Evolutionary conservation across 2,888 invertebrate genomes (phyloP), one percentile per base, ranked within the genome.

Genomic region (Antheraea assamensis): DNA sequence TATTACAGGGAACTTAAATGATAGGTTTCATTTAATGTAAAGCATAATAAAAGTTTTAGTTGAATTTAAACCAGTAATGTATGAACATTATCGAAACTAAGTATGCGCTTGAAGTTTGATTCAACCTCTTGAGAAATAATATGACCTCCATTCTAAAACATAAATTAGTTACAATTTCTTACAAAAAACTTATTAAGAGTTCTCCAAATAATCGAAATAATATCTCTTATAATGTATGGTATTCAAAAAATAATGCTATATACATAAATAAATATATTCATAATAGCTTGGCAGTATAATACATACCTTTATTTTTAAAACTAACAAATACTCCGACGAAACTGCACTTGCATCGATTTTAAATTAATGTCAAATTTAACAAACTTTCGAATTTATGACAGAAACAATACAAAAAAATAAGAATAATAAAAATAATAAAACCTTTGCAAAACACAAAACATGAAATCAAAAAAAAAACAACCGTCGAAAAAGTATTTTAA

Each of bases 231-330:
- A 24, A 10, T 8, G 10, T 24, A 58, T 13, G n/a, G 1, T 2
- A 58, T 52, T 52, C n/a, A n/a, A 52, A 52, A 52, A 52, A 52
- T 52, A 52, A 15, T 17, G 42, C 7, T 42, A 10, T 15, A 47
- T 47, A 47, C 2, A 47, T 47, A 47, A 47, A 49, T 49, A n/a
- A 0, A 55, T 55, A 24, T 13, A 58, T 24, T 58, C 10, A 13
- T 2, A 58, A 24, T n/a, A 58, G 3, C 21, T 21, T 7, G 8
- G 24, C 3, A 24, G 58, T 13, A 24, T 30, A 61, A 64, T 30
- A 64, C 61, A 13, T 13, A 64, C 61, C 61, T 64, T 64, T 27
- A 27, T 42, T 64, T 64, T 64, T 64, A 64, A 30, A 64, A 64
- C 61, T 5, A 64, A 64, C 17, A 64, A 3, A 13, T 24, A 64